Evolutionary conservation across 2,113 vertebrate genomes (phyloP), one percentile per base, ranked within the genome.

Genomic region (Dicrurus megarhynchus): DNA sequence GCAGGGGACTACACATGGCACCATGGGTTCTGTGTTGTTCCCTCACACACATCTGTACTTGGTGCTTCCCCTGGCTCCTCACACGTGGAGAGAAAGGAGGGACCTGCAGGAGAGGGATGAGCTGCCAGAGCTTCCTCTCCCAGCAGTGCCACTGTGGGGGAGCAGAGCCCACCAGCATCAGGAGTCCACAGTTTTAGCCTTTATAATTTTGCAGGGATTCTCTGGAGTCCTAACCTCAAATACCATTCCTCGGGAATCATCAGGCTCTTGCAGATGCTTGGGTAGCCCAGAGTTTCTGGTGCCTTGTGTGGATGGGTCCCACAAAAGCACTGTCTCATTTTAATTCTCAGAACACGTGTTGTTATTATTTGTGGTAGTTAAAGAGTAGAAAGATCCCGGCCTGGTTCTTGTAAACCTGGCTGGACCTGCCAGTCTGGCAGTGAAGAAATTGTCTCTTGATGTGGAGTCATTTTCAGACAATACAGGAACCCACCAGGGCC

Each of bases 11-110:
- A 7, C 28, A 26, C 39, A 3, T 17, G 64, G 19, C n/a, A 8
- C 0, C 0, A 4, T 32, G 55, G 20, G 6, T 8, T 57, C 60
- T 59, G 27, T 1, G 0, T 27, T 69, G n/a, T 23, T 86, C 49
- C 47, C 42, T 42, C 22, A 6, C 20, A 4, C 20, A 3, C 1
- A 0, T 56, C 11, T 26, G 28, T 13, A 1, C 21, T 53, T 0
- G 0, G 2, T 18, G 35, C 32, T 53, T 37, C 11, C 44, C 1
- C 0, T 61, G 50, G 13, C 47, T 65, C 23, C 13, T 3, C 17
- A 10, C 14, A 3, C 0, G 0, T 28, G 57, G 42, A 19, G 42
- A 26, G 53, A 17, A 42, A 56, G 56, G n/a, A 67, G 61, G 5
- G n/a, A 14, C 11, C 9, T 64, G 28, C 65, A 20, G 41, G 60